Evolutionary conservation across 2,113 vertebrate genomes (phyloP), one percentile per base, ranked within the genome.

Genomic region (Menidia beryllina): DNA sequence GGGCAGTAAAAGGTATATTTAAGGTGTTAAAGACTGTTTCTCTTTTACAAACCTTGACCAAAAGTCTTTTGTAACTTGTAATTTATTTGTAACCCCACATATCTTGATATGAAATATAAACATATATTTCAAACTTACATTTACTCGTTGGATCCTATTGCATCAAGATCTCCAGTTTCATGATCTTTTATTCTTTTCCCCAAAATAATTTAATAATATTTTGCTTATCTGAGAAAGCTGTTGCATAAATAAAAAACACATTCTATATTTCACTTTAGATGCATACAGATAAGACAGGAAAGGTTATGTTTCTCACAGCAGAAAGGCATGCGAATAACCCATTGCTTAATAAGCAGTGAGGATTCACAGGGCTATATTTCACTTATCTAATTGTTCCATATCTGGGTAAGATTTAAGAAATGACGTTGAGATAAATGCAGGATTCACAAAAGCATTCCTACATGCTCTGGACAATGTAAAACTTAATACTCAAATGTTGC

Each of bases 401-500:
- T 53, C 15, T 27, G 11, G n/a, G 24, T 5, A 34, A 38, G 48
- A 24, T n/a, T 73, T 21, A 36, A 24, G 26, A 57, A 68, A 62
- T 45, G 21, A 53, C 14, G 7, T 13, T 43, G 0, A 64, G 13
- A 55, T 27, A 63, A 56, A 24, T 10, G 2, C 14, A 9, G 26
- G 43, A 0, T 53, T 58, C 36, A 17, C 41, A 19, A 17, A 26
- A n/a, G 41, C 11, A 63, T n/a, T 45, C 7, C 26, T 34, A 26
- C 38, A 38, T 39, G 39, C 41, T 53, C 58, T 41, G 55, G 48
- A 70, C 27, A 59, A 21, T 34, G 41, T n/a, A 49, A 47, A 63
- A 39, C 52, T 15, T 47, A 20, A 59, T 20, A 36, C 13, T 64
- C 13, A 45, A 36, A 41, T 26, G 39, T 45, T 57, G 21, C 39